Evolutionary conservation across 2,888 invertebrate genomes (phyloP).

Genomic region (Pyrgus malvae): DNA sequence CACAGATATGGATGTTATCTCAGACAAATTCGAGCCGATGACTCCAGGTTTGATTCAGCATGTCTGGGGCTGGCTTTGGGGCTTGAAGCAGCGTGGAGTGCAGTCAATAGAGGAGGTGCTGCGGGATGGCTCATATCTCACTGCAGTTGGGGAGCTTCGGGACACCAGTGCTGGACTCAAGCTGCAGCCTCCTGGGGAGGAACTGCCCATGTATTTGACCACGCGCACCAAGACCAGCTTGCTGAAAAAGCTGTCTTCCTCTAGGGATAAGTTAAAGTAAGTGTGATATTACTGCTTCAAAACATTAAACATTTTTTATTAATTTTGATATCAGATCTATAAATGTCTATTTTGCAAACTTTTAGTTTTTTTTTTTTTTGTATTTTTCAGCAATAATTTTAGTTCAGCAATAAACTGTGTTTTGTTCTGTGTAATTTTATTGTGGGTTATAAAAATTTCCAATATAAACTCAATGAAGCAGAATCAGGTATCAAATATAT

Average conservation of each 20-base stretch:
- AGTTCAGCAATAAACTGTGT: too few species aligned
- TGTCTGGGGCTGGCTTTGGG: slow-evolving; percentile 92
- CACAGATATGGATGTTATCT: slow-evolving; percentile 89
- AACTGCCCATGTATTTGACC: slow-evolving; percentile 89
- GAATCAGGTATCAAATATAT: too few species aligned
- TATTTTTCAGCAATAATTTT: too few species aligned
- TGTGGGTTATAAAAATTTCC: too few species aligned
- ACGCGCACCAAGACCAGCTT: slow-evolving; percentile 89
- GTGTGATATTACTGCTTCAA: slow-evolving; percentile 16
- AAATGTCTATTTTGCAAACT: too few species aligned
- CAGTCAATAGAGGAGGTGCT: slow-evolving; percentile 95
- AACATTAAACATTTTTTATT: too few species aligned
- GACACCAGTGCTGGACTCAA: slow-evolving; percentile 83
- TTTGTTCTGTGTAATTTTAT: too few species aligned
- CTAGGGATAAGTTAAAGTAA: slow-evolving; percentile 86
- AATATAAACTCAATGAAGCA: too few species aligned
- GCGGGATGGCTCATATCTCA: slow-evolving; percentile 89
- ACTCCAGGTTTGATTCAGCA: slow-evolving; percentile 89
- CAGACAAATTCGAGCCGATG: slow-evolving; percentile 91
- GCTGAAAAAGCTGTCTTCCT: slow-evolving; percentile 86
- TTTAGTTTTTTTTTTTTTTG: too few species aligned
- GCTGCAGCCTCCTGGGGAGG: slow-evolving; percentile 87
- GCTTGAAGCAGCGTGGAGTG: slow-evolving; percentile 90
- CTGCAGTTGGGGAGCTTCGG: slow-evolving; percentile 89
- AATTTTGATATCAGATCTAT: too few species aligned